Conservation (phyloP, 2,113 vertebrate genomes). For the Pongo pygmaeus region DNA sequence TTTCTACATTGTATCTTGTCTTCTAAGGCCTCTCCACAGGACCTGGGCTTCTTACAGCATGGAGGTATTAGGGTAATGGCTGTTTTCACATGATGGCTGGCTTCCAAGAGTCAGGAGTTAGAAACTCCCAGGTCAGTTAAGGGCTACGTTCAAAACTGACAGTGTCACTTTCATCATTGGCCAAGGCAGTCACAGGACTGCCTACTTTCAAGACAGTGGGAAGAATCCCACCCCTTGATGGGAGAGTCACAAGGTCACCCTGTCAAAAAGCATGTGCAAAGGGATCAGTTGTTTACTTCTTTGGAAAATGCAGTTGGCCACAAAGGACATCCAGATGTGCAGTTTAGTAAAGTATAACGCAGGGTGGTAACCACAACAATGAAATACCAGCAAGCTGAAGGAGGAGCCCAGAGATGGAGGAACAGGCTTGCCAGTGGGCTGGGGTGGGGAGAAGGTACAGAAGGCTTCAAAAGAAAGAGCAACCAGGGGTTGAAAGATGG, state of each 20-base stretch:
- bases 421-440: too few relatives aligned
- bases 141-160: not conserved
- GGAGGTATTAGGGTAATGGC: not conserved
- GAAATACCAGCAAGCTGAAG: not conserved
- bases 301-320: not conserved
- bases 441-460: not conserved
- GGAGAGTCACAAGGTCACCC: not conserved
- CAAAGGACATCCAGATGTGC: not conserved
- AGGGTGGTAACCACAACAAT: not conserved
- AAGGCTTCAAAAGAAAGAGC: not conserved
- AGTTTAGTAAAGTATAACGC: not conserved
- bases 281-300: not conserved
- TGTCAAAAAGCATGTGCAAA: rapidly evolving
- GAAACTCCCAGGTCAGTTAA: not conserved
- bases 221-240: not conserved
- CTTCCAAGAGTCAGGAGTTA: not conserved
- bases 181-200: too few relatives aligned
- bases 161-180: not conserved
- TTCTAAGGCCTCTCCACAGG: not conserved
- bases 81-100: not conserved
- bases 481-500: too few relatives aligned
- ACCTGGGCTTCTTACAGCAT: not conserved
- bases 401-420: not conserved
- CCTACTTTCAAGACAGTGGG: not conserved
- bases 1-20: not conserved